phyloP scores from a whole-genome alignment of 2,888 invertebrate species.

The Stratiomys singularior region DNA sequence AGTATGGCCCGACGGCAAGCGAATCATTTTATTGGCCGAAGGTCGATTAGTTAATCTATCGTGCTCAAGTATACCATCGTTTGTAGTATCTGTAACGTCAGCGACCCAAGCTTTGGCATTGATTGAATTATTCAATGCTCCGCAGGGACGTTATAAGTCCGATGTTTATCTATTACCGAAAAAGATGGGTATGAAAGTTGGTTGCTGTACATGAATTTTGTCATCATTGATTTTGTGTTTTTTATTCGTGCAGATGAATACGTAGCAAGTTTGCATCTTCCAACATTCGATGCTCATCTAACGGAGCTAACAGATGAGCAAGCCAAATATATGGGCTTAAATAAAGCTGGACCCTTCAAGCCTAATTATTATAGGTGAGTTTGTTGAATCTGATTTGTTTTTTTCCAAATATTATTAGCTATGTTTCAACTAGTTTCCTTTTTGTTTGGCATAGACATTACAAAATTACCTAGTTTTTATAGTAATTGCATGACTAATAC shows the following conservation, averaged over 20 bases:
- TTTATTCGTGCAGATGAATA: constrained; percentile 81
- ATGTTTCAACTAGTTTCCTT: not conserved
- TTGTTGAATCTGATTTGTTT: not conserved
- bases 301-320: constrained; percentile 97
- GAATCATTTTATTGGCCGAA: constrained; percentile 92
- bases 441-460: not conserved
- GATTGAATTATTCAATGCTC: constrained; percentile 97
- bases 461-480: not conserved
- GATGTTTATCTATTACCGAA: constrained; percentile 98
- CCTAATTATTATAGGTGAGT: constrained; percentile 95
- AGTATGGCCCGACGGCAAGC: constrained; percentile 97
- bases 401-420: too few species aligned
- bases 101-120: constrained; percentile 96
- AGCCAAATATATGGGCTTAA: constrained; percentile 96
- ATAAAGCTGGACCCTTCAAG: constrained; percentile 98
- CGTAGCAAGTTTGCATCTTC: constrained; percentile 95
- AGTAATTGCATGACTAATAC: too few species aligned
- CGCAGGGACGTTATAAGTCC: constrained; percentile 92
- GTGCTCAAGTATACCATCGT: constrained; percentile 96
- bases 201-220: too few species aligned
- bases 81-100: constrained; percentile 97
- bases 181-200: constrained; percentile 82
- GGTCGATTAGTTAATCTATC: constrained; percentile 95
- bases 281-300: constrained; percentile 96
- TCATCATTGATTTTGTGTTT: too few species aligned